phyloP scores from a whole-genome alignment of 2,888 invertebrate species.

The Calephelis perditalis region DNA sequence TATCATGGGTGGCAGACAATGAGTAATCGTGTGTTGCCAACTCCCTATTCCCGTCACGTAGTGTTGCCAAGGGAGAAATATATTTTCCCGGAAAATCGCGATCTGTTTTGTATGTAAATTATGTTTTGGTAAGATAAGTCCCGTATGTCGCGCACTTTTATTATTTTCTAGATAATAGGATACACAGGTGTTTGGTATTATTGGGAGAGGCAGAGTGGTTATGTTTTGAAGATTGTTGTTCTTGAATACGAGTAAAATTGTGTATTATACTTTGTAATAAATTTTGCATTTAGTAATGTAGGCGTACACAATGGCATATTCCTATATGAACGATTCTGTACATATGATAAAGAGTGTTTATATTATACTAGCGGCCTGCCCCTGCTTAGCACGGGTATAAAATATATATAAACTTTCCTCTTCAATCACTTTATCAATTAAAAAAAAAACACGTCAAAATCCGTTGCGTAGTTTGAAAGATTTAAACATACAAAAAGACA shows the following conservation, averaged over 20 bases:
- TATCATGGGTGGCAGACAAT: constrained; percentile 39
- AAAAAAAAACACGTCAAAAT: too few species aligned
- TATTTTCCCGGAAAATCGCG: constrained; percentile 57
- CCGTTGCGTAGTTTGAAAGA: too few species aligned
- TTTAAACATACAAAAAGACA: too few species aligned
- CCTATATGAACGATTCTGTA: too few species aligned
- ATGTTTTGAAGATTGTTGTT: constrained; percentile 6
- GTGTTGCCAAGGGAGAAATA: constrained; percentile 67
- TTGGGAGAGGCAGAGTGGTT: constrained; percentile 8
- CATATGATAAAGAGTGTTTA: too few species aligned
- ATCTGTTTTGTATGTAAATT: constrained; percentile 68
- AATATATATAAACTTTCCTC: too few species aligned
- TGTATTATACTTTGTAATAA: too few species aligned
- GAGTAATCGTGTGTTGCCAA: constrained; percentile 49
- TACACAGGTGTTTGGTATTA: constrained; percentile 44
- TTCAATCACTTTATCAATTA: too few species aligned
- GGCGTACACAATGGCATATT: too few species aligned
- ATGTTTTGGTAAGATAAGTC: constrained; percentile 57
- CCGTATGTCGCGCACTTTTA: constrained; percentile 51
- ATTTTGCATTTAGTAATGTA: too few species aligned
- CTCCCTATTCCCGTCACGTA: constrained; percentile 59
- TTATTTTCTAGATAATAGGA: constrained; percentile 50
- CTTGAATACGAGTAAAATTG: background rate
- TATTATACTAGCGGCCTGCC: too few species aligned
- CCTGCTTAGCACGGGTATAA: too few species aligned